Evolutionary conservation across 2,113 vertebrate genomes (phyloP), one percentile per base, ranked within the genome.

Genomic region (Cololabis saira): DNA sequence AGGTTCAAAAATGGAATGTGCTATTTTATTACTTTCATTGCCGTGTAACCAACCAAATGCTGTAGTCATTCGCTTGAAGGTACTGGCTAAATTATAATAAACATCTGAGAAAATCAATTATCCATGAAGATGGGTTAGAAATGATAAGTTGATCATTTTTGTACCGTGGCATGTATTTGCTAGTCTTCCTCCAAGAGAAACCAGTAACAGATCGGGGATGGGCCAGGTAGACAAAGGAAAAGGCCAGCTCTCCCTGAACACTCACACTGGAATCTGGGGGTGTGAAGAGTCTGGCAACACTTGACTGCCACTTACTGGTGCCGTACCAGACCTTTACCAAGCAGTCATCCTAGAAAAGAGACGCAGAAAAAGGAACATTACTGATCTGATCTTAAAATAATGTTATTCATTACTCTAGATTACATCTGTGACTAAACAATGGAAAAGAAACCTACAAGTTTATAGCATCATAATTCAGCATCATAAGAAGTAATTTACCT

Each of bases 131-230:
- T 0, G 14, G 11, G 18, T 48, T 18, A 16, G 12, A 51, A 27
- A 19, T 11, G 9, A n/a, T 43, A 22, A 7, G 6, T 22, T 16
- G 15, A 56, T 7, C 17, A 14, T 41, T 45, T 47, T 19, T 69
- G 2, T 87, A 99, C 98, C 96, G 92, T 81, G 96, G 95, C 95
- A 97, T 96, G 68, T 96, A 96, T 85, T 95, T 96, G 92, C 97
- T 99, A 62, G 94, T 98, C 89, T 99, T 98, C 85, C 97, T 94
- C 98, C 98, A 99, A n/a, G 97, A 96, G 92, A 99, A 96, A 60
- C 95, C 93, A 17, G 95, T 97, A 67, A 99, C 95, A 42, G 97
- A 95, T 63, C 97, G 95, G 78, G 97, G 98, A 90, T 99, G 98
- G 76, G 96, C 95, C 90, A 99, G 92, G 90, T 98, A 98, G 37